Base-by-base conservation (phyloP, 2,888 invertebrate genomes). In the Stegophylla sp. region DNA sequence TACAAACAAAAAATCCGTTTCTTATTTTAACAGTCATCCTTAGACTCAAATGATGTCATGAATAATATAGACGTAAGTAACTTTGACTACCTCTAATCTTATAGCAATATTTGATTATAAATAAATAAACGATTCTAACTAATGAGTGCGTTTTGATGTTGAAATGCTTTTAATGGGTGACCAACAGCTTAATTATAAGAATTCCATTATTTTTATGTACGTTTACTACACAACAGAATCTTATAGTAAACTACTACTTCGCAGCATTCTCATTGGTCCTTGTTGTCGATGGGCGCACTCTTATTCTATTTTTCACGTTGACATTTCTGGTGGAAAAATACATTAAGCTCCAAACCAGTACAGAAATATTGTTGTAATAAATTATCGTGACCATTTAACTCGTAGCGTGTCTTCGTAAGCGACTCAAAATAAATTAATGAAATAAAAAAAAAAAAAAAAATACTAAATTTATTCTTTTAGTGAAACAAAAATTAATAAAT, bases 291-390 rank as follows among this genome's bases (percentile, higher is more conserved):
- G 10, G 13, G 45, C 12, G 4, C 61, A 61, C 45, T 17, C 26
- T 20, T 17, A 10, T 20, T 41, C 53, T 34, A 61, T 61, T 43
- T 72, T 23, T 59, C 56, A 61, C n/a, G 73, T 74, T 61, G 61
- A 74, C 45, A 74, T 61, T 73, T 74, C 45, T 45, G 45, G 45
- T 41, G 45, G 72, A 61, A 45, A 73, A 61, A 61, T 61, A 48
- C 74, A 74, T 74, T 74, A 74, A 63, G 63, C 10, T 20, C 15
- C 51, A 51, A 51, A 51, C 51, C 48, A 15, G 48, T 20, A 48
- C 9, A 28, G 48, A 61, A 61, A 75, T 66, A 75, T 66, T 26
- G 64, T 75, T 41, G 64, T 66, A 66, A 75, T 75, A 75, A 75
- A 75, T 75, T 75, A 75, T 66, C 63, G 63, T 51, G 20, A 45